Conservation (phyloP, 1,140 invertebrate species). For the Drosophila bifasciata region DNA sequence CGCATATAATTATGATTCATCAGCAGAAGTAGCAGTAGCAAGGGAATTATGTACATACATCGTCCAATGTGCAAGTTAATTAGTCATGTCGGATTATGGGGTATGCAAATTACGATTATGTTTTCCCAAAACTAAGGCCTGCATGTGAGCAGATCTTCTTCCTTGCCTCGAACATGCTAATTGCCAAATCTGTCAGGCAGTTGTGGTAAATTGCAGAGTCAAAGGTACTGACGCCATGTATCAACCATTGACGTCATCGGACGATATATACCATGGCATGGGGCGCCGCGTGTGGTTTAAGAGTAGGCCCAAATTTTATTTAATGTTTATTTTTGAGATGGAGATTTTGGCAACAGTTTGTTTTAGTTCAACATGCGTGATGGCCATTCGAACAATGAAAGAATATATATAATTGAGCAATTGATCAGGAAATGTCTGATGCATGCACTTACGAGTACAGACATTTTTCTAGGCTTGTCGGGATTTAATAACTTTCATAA, state of each 20-base stretch:
- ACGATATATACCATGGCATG: conserved; percentile 16
- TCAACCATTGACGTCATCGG: conserved; percentile 55
- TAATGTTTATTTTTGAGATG: conserved; percentile 22
- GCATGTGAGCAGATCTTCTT: conserved; percentile 18
- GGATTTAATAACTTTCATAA: conserved; percentile 43
- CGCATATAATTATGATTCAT: conserved; percentile 41
- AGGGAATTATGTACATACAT: conserved; percentile 12
- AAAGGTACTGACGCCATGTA: conserved; percentile 37
- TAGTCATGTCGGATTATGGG: conserved; percentile 37
- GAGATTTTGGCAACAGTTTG: conserved; percentile 13
- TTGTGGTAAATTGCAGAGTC: conserved; percentile 49
- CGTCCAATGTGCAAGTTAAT: conserved; percentile 30
- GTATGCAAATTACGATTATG: neutral
- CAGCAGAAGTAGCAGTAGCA: neutral
- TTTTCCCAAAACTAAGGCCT: conserved; percentile 4
- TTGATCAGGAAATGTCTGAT: conserved; percentile 25
- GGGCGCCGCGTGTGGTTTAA: conserved; percentile 2
- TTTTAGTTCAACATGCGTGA: conserved; percentile 5
- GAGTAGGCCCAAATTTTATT: conserved; percentile 35
- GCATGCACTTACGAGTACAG: neutral
- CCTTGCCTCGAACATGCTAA: conserved; percentile 56
- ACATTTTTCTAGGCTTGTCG: conserved; percentile 46
- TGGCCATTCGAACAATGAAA: conserved; percentile 19
- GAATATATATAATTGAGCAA: no score
- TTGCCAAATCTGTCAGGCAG: conserved; percentile 72